Base-by-base conservation (phyloP, 1,140 invertebrate genomes). In the Macrobrachium rosenbergii region DNA sequence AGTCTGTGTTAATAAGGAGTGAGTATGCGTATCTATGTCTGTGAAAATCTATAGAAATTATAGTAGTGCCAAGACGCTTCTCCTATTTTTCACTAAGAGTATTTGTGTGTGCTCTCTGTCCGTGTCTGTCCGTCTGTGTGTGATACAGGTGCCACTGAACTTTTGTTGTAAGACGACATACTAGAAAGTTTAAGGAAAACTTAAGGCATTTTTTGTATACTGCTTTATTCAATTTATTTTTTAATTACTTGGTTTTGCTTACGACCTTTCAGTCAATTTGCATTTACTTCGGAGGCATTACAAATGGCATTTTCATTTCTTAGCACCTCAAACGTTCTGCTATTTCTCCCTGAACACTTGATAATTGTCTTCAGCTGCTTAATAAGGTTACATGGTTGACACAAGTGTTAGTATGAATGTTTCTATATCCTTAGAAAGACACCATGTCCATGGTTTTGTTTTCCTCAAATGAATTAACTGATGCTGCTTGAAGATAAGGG, bases 1-100 rank as follows among this genome's bases (percentile, higher is more conserved):
- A 87, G 79, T 87, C 79, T 87, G 85, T 87, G 85, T 87, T 87
- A 87, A 63, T 77, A 81, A 43, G 58, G 21, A 69, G 69, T 23
- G 45, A 43, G 67, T 62, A 5, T 80, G 12, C 58, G 28, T n/a
- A 62, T 60, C 21, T 58, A 62, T n/a, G 45, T 75, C 16, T 75
- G 45, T 17, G 37, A 59, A 80, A 37, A 80, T 60, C 19, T 60
- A 62, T 59, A 28, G 60, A 28, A 58, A 21, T 60, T 62, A 37
- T 6, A 43, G 59, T 45, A 83, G 72, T 76, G 72, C 79, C 67
- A 76, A 75, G 69, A 60, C 17, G 59, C 52, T 28, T 23, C 73
- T n/a, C 37, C 28, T 21, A 59, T 19, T 21, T 21, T 21, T 21
- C 43, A n/a, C 23, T n/a, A 21, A 28, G n/a, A 19, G 37, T 72